A percentile compares a stretch with the other conserved stretches of the same genome.
Conservation (phyloP, 2,797 vertebrate species). For the Menidia menidia region DNA sequence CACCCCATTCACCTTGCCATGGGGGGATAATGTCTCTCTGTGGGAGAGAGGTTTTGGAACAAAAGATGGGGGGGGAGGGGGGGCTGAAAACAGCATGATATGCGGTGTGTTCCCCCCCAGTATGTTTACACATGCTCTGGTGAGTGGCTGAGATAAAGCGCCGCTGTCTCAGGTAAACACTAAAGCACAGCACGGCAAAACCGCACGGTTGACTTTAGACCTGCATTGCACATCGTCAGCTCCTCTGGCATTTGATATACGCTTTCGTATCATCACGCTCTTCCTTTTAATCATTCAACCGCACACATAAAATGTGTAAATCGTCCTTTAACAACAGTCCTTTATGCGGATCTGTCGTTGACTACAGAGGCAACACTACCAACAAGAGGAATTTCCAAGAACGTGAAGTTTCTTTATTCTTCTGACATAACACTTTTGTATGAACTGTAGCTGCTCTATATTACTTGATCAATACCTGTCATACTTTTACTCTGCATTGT, state of each 20-base stretch:
- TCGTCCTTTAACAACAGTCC: not conserved
- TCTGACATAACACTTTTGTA: slow-evolving; percentile 12
- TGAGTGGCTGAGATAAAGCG: slow-evolving; percentile 79
- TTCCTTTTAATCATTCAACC: slow-evolving; percentile 5
- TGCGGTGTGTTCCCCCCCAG: slow-evolving; percentile 22
- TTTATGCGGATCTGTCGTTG: not conserved
- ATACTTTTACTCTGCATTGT: slow-evolving; percentile 51
- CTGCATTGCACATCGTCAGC: slow-evolving; percentile 65
- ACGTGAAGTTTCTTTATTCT: slow-evolving; percentile 5
- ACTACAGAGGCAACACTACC: not conserved
- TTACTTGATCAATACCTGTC: slow-evolving; percentile 46
- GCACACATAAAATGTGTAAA: not conserved
- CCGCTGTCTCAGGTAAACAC: slow-evolving; percentile 80
- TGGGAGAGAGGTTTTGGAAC: slow-evolving; percentile 66
- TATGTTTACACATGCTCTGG: slow-evolving; percentile 67
- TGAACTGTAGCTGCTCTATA: slow-evolving; percentile 6
- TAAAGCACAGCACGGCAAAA: slow-evolving; percentile 67
- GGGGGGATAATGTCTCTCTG: slow-evolving; percentile 80
- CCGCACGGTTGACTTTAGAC: slow-evolving; percentile 76
- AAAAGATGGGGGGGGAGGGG: slow-evolving; percentile 54
- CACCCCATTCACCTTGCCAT: slow-evolving; percentile 84
- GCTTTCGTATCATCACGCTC: slow-evolving; percentile 9
- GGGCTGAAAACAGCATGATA: slow-evolving; percentile 57
- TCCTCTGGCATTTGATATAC: slow-evolving; percentile 41
- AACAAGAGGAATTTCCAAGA: slow-evolving; percentile 1